Percentiles rank a stretch among this genome's conserved stretches.
Evolutionary conservation across 2,888 invertebrate species (phyloP).

Genomic region (Ommatoiulus sabulosus): DNA sequence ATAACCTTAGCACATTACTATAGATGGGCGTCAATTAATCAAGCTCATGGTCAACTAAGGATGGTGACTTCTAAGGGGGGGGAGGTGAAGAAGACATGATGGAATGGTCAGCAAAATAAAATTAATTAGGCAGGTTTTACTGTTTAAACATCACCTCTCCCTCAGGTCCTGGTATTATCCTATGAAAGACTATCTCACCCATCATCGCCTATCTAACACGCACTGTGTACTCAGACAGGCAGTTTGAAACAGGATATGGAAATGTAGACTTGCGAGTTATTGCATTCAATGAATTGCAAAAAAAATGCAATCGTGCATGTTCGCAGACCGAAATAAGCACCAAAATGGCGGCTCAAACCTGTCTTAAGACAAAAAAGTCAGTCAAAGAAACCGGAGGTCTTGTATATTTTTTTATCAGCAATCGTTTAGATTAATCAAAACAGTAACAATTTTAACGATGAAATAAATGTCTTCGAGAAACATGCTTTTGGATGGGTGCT

Average conservation of each 20-base stretch:
- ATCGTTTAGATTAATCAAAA: too few relatives aligned
- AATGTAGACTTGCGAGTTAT: not conserved
- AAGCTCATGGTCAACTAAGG: constrained; percentile 26
- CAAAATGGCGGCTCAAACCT: too few relatives aligned
- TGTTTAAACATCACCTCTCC: not conserved
- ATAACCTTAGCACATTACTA: constrained; percentile 1
- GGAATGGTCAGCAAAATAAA: not conserved
- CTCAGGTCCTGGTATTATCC: not conserved
- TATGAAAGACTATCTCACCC: not conserved
- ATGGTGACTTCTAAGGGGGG: not conserved
- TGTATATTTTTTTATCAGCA: too few relatives aligned
- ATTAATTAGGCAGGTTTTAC: not conserved
- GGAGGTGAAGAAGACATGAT: not conserved
- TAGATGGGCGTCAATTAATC: constrained; percentile 23
- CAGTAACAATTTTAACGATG: too few relatives aligned
- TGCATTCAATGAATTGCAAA: not conserved
- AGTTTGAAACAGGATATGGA: not conserved
- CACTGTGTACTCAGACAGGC: too few relatives aligned
- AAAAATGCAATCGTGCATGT: too few relatives aligned
- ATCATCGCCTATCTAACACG: too few relatives aligned
- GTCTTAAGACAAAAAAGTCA: too few relatives aligned
- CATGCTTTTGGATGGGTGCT: too few relatives aligned
- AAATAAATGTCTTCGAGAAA: too few relatives aligned
- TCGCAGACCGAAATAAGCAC: too few relatives aligned
- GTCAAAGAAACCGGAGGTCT: too few relatives aligned